These are phyloP conservation scores for Calliphora vomitoria DNA, from an alignment of 2,888 invertebrate species.

Conservation along the genomic window DNA sequence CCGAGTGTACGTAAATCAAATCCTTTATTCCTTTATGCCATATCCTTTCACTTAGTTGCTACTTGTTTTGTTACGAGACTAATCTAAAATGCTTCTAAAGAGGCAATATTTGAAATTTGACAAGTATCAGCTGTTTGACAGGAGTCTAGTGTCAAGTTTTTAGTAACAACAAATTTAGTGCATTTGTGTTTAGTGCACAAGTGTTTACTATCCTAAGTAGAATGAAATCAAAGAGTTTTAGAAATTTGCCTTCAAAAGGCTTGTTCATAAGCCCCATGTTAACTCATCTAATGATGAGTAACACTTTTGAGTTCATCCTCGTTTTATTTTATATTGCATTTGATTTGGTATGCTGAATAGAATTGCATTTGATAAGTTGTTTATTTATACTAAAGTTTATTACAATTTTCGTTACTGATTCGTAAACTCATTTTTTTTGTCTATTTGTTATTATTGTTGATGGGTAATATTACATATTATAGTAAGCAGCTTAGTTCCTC, in stretches of 20 bases:
- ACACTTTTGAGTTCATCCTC: neutral
- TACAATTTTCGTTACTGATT: neutral
- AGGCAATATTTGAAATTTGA: too few relatives aligned
- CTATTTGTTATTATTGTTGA: neutral
- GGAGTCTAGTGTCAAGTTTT: too few relatives aligned
- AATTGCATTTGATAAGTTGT: neutral
- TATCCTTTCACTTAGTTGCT: neutral
- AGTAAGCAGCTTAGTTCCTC: neutral
- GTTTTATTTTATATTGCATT: neutral
- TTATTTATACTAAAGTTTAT: neutral
- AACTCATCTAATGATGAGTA: too few relatives aligned
- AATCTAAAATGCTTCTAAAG: too few relatives aligned
- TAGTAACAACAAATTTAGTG: too few relatives aligned
- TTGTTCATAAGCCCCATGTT: too few relatives aligned
- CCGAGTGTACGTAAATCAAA: slow-evolving; percentile 3
- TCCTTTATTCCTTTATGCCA: neutral
- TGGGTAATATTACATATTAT: neutral
- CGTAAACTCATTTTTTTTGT: neutral
- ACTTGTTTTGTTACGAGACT: too few relatives aligned
- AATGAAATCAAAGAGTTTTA: too few relatives aligned
- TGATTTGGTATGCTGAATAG: neutral
- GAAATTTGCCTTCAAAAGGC: too few relatives aligned
- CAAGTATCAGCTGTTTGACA: too few relatives aligned
- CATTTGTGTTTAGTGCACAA: too few relatives aligned
- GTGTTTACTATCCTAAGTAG: too few relatives aligned